Evolutionary conservation across 1,140 invertebrate species (phyloP).

Genomic region (Polyergus mexicanus): DNA sequence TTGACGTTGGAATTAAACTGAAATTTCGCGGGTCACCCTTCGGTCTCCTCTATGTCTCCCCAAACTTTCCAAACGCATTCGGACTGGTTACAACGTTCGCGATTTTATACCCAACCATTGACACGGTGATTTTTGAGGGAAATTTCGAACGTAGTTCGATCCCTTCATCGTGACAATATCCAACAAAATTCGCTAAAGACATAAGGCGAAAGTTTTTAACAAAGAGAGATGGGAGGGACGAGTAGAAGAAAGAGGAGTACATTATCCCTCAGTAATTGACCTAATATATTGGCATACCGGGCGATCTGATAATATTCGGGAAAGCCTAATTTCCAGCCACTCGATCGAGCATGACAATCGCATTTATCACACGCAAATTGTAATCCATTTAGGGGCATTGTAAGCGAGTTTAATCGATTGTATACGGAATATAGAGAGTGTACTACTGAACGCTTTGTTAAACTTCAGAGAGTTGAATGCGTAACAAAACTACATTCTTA

Average conservation of each 20-base stretch:
- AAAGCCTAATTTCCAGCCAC: constrained; percentile 12
- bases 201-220: neutral
- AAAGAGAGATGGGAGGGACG: neutral
- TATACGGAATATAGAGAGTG: neutral
- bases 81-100: too few relatives aligned
- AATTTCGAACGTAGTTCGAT: neutral
- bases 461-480: neutral
- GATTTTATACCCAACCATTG: neutral
- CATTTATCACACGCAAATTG: constrained; percentile 43
- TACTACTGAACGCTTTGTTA: neutral
- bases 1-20: constrained; percentile 55
- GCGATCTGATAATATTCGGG: constrained; percentile 27
- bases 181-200: neutral
- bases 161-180: constrained; percentile 13
- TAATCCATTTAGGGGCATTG: constrained; percentile 43
- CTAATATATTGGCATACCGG: constrained; percentile 1
- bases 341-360: constrained; percentile 28
- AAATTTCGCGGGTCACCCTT: constrained; percentile 7
- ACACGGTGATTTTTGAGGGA: neutral
- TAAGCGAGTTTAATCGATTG: constrained; percentile 37
- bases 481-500: neutral
- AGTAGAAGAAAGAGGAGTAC: neutral
- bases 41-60: neutral
- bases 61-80: neutral
- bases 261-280: constrained; percentile 4